Evolutionary conservation across 2,797 vertebrate species (phyloP).

Genomic region (Enteromius radiatus): DNA sequence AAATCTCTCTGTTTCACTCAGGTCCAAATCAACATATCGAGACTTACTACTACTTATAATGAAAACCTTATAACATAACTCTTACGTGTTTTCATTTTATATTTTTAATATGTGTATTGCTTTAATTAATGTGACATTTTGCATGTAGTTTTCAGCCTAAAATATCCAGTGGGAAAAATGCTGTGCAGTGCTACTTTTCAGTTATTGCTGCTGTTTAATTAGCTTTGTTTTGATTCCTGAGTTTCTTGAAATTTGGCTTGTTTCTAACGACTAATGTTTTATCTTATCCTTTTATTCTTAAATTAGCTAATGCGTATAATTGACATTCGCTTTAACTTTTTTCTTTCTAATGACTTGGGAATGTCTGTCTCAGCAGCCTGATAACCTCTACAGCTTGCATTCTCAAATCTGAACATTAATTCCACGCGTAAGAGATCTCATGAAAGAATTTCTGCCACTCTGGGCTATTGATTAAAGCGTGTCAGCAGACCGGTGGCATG

Average conservation of each 20-base stretch:
- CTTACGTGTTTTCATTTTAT: too few species aligned
- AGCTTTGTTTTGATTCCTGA: not conserved
- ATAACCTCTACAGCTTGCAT: not conserved
- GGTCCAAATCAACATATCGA: not conserved
- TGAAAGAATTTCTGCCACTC: conserved; percentile 16
- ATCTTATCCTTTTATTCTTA: not conserved
- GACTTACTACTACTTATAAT: not conserved
- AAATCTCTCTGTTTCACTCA: not conserved
- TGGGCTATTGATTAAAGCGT: conserved; percentile 37
- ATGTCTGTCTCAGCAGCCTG: not conserved
- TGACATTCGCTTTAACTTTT: not conserved
- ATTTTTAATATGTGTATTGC: not conserved
- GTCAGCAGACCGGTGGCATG: conserved; percentile 21
- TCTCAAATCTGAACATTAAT: not conserved
- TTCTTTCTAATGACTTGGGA: not conserved
- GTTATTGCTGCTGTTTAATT: not conserved
- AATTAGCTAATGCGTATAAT: not conserved
- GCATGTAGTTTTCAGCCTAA: not conserved
- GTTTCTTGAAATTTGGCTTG: not conserved
- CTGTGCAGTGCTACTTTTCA: not conserved
- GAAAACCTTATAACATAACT: not conserved
- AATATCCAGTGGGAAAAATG: not conserved
- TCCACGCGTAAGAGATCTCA: conserved; percentile 3
- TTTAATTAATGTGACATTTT: not conserved
- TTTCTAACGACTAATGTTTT: not conserved